phyloP scores from a whole-genome alignment of 1,140 invertebrate genomes.

The Antheraea pernyi region DNA sequence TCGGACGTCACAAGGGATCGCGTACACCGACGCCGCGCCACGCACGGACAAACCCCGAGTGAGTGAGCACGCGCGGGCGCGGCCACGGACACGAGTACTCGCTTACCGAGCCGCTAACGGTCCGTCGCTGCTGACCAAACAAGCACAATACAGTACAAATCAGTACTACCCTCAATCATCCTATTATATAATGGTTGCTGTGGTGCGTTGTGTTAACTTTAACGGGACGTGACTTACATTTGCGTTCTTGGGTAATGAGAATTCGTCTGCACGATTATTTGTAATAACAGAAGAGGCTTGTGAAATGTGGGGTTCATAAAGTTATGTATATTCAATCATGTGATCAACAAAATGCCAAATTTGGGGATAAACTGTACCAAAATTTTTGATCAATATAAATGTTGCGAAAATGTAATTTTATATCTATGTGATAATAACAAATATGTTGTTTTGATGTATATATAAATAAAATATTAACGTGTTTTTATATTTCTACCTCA shows the following conservation, averaged over 20 bases:
- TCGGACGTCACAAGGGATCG: conserved; percentile 75
- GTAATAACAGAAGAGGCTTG: neutral
- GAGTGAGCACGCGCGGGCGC: conserved; percentile 52
- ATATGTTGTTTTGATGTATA: too few relatives aligned
- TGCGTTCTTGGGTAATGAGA: conserved; percentile 7
- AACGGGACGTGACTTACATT: conserved; percentile 12
- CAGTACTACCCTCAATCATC: conserved; percentile 68
- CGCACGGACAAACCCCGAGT: conserved; percentile 38
- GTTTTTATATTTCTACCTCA: too few relatives aligned
- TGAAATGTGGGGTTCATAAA: neutral
- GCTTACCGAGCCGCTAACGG: conserved; percentile 77
- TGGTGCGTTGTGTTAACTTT: conserved; percentile 20
- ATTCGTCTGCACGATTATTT: neutral
- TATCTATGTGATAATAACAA: too few relatives aligned
- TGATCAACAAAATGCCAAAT: neutral
- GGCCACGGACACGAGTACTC: conserved; percentile 44
- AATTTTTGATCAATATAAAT: neutral
- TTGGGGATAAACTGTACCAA: neutral
- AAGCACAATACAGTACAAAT: conserved; percentile 75
- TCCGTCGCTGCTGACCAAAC: conserved; percentile 78
- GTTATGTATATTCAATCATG: neutral
- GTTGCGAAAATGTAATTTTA: too few relatives aligned
- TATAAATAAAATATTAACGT: too few relatives aligned
- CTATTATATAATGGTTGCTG: conserved; percentile 45
- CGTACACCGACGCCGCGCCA: conserved; percentile 63